phyloP scores from a whole-genome alignment of 2,888 invertebrate genomes.

The Meiosimyza platycephala region DNA sequence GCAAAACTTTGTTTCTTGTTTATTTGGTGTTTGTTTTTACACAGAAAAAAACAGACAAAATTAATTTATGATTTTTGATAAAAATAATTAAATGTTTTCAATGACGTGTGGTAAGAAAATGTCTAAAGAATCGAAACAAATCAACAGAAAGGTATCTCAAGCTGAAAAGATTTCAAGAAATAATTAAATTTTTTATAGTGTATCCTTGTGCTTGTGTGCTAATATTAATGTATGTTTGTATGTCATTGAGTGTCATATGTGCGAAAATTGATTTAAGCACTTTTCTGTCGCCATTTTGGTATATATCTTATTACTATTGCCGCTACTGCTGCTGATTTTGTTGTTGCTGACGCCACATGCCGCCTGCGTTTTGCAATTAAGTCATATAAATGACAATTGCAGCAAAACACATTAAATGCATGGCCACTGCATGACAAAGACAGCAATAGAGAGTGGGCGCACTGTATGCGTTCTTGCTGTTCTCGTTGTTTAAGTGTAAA shows the following conservation, averaged over 20 bases:
- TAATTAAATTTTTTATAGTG: neutral
- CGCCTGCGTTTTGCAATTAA: slow-evolving; percentile 35
- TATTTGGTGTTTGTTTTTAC: neutral
- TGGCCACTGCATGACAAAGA: slow-evolving; percentile 23
- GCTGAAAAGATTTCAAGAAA: slow-evolving; percentile 4
- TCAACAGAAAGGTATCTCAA: neutral
- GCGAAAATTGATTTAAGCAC: slow-evolving; percentile 1
- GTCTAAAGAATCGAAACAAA: no score
- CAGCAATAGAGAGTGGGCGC: neutral
- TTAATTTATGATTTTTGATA: no score
- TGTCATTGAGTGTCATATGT: slow-evolving; percentile 35
- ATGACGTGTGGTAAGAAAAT: no score
- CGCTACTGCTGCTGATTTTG: slow-evolving; percentile 18
- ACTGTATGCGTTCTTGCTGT: no score
- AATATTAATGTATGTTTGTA: slow-evolving; percentile 31
- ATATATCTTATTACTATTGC: slow-evolving; percentile 11
- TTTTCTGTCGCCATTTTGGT: slow-evolving; percentile 5
- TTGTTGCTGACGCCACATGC: slow-evolving; percentile 25
- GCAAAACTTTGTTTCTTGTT: slow-evolving; percentile 18
- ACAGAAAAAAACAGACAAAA: neutral
- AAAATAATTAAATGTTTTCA: no score
- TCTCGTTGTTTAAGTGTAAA: no score
- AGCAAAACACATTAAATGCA: slow-evolving; percentile 35
- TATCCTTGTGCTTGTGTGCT: neutral
- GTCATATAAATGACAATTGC: slow-evolving; percentile 40